phyloP scores from a whole-genome alignment of 2,888 invertebrate genomes.

The Omphaloscelis lunosa region DNA sequence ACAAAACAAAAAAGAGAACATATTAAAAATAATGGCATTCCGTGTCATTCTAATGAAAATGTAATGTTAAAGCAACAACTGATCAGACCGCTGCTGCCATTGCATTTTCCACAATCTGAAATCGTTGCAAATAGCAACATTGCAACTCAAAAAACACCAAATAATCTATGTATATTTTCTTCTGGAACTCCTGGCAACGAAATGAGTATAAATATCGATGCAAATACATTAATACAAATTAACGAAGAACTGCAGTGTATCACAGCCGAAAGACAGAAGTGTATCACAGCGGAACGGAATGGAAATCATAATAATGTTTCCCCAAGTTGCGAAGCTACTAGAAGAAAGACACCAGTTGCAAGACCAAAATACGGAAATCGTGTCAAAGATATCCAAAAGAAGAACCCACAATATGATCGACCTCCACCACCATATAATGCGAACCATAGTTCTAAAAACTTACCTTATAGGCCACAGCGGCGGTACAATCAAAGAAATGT shows the following conservation, averaged over 20 bases:
- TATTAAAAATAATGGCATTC: conserved; percentile 13
- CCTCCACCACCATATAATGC: conserved; percentile 19
- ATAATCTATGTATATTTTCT: conserved; percentile 60
- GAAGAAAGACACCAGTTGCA: conserved; percentile 11
- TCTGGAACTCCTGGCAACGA: conserved; percentile 65
- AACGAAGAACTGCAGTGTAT: background rate
- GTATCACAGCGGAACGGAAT: background rate
- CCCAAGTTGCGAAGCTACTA: background rate
- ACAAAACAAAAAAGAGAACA: conserved; percentile 59
- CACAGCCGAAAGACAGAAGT: background rate
- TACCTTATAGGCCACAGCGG: background rate
- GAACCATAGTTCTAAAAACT: background rate
- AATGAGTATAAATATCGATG: conserved; percentile 64
- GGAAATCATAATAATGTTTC: background rate
- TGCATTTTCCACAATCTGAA: conserved; percentile 3
- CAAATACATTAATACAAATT: conserved; percentile 38
- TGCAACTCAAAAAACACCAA: conserved; percentile 10
- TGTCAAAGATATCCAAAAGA: conserved; percentile 15
- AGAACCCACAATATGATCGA: conserved; percentile 14
- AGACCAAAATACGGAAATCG: background rate
- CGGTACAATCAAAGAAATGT: background rate
- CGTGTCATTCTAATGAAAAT: conserved; percentile 19
- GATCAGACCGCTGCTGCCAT: conserved; percentile 10
- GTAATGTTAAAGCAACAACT: conserved; percentile 47
- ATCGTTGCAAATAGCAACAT: conserved; percentile 1